These are phyloP conservation scores for Andricus curvator DNA, from an alignment of 2,888 invertebrate species.

Conservation along the genomic window DNA sequence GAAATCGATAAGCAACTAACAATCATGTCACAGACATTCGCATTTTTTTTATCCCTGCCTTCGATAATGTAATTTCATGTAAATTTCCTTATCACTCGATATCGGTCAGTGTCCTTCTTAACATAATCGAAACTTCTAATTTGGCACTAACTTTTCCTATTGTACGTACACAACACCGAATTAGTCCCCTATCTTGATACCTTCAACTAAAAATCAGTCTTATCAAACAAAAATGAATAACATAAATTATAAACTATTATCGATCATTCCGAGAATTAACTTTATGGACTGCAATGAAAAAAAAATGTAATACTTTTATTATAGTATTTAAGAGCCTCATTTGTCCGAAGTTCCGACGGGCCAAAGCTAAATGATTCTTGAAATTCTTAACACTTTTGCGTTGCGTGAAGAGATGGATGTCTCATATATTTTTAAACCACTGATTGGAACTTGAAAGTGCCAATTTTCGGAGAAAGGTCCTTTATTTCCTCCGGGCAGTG, in stretches of 20 bases:
- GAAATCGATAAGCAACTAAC: constrained; percentile 48
- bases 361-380: constrained; percentile 59
- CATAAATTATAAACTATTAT: background rate
- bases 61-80: constrained; percentile 59
- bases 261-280: too few relatives aligned
- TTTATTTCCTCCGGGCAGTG: background rate
- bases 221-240: background rate
- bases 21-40: constrained; percentile 24
- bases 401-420: constrained; percentile 51
- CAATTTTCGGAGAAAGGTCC: background rate
- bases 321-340: background rate
- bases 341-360: constrained; percentile 20
- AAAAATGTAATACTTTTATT: background rate
- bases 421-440: background rate
- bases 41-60: constrained; percentile 60
- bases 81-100: constrained; percentile 54
- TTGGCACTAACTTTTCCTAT: constrained; percentile 3
- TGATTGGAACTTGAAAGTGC: background rate
- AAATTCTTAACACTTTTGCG: constrained; percentile 58
- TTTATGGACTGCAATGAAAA: background rate
- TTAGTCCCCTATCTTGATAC: background rate
- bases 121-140: constrained; percentile 23
- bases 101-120: constrained; percentile 36
- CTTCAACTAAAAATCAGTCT: background rate
- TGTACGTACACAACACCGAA: background rate